phyloP scores from a whole-genome alignment of 2,113 vertebrate genomes.

The Myodes glareolus region DNA sequence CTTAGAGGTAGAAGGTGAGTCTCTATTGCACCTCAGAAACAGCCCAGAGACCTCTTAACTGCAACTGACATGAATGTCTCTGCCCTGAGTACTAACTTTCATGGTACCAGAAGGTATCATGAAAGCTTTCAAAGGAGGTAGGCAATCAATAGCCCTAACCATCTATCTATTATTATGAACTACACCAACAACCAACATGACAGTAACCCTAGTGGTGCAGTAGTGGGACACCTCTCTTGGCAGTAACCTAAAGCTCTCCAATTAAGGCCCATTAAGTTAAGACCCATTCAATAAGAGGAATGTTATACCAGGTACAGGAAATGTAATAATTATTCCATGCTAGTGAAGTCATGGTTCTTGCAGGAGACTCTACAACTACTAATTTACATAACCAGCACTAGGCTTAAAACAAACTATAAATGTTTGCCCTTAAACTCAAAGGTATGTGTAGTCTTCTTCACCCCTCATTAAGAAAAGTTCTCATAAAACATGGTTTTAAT shows the following conservation, averaged over 20 bases:
- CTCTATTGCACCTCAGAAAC: not conserved
- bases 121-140: not conserved
- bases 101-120: not conserved
- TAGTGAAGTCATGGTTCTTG: not conserved
- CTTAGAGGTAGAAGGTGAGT: not conserved
- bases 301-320: not conserved
- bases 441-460: not conserved
- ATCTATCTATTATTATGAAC: not conserved
- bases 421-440: not conserved
- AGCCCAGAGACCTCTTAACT: not conserved
- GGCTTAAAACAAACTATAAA: not conserved
- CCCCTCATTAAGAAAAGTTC: not conserved
- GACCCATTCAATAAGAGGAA: not conserved
- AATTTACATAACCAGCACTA: not conserved
- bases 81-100: not conserved
- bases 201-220: not conserved
- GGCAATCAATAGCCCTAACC: not conserved
- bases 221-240: not conserved
- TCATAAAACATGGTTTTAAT: not conserved
- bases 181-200: not conserved
- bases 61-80: not conserved
- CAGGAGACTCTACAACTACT: not conserved
- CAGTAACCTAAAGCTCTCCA: not conserved
- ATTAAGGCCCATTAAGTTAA: not conserved
- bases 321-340: not conserved